Evolutionary conservation across 2,888 invertebrate genomes (phyloP), one percentile per base, ranked within the genome.

Genomic region (Nomada hirtipes): DNA sequence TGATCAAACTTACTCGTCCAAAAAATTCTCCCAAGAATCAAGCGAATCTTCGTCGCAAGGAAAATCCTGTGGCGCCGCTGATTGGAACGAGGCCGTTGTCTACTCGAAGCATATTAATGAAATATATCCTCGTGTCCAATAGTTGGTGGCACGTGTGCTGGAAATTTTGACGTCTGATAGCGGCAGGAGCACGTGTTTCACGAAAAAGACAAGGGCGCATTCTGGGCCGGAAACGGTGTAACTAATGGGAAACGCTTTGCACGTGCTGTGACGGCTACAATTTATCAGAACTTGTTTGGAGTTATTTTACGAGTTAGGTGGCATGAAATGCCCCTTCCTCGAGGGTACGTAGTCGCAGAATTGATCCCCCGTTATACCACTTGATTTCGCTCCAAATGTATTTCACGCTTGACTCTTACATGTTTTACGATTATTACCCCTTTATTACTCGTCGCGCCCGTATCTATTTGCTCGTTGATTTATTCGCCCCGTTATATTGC

Each of bases 241-340:
- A 87, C 86, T 87, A 87, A 87, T 88, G 88, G 87, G 73, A 67
- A 86, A 88, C 83, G 88, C 88, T 84, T 88, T 80, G 86, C 86
- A 87, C 88, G 87, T 87, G 87, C 87, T 84, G 82, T 84, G 87
- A 87, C 87, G 82, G 83, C 88, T 84, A 88, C 86, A 88, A 87
- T 87, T 87, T 87, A 87, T 87, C 87, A 87, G 86, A 86, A 87
- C 87, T 87, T 87, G 88, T 87, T 87, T 86, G 79, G 86, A 87
- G 87, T 87, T 87, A 87, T 87, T 88, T 87, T 88, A 87, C 86
- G 84, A 87, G 87, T 86, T 88, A 82, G 86, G 76, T 72, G 77
- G 88, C 84, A 80, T 82, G 86, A 88, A 88, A 87, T 60, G 81
- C 79, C 82, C 69, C 79, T 69, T 77, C 67, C 77, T 70, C 65